phyloP scores from a whole-genome alignment of 2,888 invertebrate genomes.

The Halictus quadricinctus region DNA sequence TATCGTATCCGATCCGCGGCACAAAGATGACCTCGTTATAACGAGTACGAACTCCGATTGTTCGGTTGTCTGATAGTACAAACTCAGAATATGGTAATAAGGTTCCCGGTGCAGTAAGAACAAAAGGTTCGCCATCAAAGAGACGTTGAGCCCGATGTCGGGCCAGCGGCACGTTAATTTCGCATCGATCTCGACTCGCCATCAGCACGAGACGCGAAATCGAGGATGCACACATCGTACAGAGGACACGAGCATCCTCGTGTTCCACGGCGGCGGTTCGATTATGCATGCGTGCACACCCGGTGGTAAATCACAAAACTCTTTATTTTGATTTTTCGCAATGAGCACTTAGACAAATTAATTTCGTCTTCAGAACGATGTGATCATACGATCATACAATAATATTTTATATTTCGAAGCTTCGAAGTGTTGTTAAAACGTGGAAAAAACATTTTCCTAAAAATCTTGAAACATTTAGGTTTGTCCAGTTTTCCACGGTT shows the following conservation, averaged over 20 bases:
- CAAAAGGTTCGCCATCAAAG: background rate
- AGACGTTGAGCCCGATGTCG: background rate
- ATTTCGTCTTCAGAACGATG: no score
- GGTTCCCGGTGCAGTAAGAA: background rate
- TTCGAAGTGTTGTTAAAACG: no score
- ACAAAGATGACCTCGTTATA: background rate
- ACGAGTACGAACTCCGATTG: background rate
- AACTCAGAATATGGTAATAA: background rate
- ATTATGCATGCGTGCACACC: conserved; percentile 46
- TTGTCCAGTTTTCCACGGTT: no score
- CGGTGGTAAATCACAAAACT: conserved; percentile 32
- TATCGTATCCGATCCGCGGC: background rate
- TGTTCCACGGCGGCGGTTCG: conserved; percentile 16
- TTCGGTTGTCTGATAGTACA: background rate
- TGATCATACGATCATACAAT: no score
- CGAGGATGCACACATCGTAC: background rate
- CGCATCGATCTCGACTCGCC: background rate
- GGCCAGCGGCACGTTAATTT: background rate
- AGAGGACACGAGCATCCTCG: background rate
- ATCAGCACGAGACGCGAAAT: background rate
- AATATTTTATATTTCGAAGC: no score
- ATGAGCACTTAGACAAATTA: no score
- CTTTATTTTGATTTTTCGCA: no score
- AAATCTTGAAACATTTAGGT: no score
- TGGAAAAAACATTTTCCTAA: no score